Conservation (phyloP, 2,888 invertebrate genomes). For the Ptilodon capucinus region DNA sequence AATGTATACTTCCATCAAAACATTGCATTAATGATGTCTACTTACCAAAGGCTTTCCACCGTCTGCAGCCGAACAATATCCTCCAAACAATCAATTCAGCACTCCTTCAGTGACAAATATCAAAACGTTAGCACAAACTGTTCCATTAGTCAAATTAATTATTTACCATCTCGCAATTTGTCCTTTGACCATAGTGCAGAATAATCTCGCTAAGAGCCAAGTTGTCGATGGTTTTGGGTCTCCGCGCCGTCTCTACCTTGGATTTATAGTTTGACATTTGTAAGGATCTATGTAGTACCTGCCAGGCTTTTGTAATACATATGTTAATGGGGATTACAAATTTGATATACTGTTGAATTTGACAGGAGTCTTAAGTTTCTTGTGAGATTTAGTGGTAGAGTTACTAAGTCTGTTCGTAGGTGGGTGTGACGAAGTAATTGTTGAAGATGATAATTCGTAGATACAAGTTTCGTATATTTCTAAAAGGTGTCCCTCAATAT, state of each 20-base stretch:
- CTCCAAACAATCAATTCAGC: neutral
- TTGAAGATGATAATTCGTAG: no score
- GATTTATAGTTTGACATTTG: conserved; percentile 38
- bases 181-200: conserved; percentile 69
- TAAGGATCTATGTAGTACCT: conserved; percentile 13
- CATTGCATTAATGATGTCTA: neutral
- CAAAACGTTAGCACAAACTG: conserved; percentile 62
- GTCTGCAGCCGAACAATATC: neutral
- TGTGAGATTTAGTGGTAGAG: neutral
- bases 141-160: conserved; percentile 81
- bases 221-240: conserved; percentile 48
- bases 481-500: no score
- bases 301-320: conserved; percentile 18
- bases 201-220: conserved; percentile 66
- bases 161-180: conserved; percentile 72
- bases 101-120: conserved; percentile 56
- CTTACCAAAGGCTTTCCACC: neutral
- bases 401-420: neutral
- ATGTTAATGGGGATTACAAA: conserved; percentile 26
- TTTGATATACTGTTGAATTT: neutral
- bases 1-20: no score
- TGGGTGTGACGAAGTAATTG: neutral
- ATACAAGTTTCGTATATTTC: no score
- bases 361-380: neutral
- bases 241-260: conserved; percentile 8